Base-by-base conservation (phyloP, 2,888 invertebrate genomes). In the Tetheella fluctuosa region DNA sequence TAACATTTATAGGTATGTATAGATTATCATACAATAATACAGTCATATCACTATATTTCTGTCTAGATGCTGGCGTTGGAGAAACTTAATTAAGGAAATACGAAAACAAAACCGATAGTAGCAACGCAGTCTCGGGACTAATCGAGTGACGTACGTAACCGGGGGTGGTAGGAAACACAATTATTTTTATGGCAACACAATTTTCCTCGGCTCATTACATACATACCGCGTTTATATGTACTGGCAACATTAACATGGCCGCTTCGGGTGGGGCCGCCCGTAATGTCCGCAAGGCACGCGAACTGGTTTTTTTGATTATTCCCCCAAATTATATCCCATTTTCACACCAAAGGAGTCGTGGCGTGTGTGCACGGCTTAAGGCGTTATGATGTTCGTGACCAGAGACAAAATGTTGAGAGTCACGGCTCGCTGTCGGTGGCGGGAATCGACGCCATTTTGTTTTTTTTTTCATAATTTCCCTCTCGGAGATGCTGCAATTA, bases 161-260 rank as follows among this genome's bases (percentile, higher is more conserved):
- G 70, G 71, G 77, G 77, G 81, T 82, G 86, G 85, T 83, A 84
- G 86, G 79, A 86, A 91, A 89, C 86, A 86, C 90, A 88, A 91
- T 91, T 92, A 92, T 91, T 92, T 93, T 93, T 92, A 93, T 91
- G 86, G 93, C 91, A 90, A 90, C 92, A 91, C 91, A 91, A 92
- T 93, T 93, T 91, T 90, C 90, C 88, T 83, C 85, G 89, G 90
- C 89, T 93, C 92, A 93, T 93, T 93, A 92, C 90, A 87, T 90
- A 89, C 90, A 88, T 85, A 90, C 89, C 84, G 84, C 84, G 74
- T 85, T 81, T 89, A 86, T 83, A 83, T 77, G 71, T 83, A 79
- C 89, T 88, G 88, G 90, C 87, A 88, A 88, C 91, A 92, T 92
- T 91, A 93, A 91, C 90, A 89, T 90, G 90, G 84, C 81, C 81